These are phyloP conservation scores for Xylota sylvarum DNA, from an alignment of 2,888 invertebrate genomes.

Conservation along the genomic window DNA sequence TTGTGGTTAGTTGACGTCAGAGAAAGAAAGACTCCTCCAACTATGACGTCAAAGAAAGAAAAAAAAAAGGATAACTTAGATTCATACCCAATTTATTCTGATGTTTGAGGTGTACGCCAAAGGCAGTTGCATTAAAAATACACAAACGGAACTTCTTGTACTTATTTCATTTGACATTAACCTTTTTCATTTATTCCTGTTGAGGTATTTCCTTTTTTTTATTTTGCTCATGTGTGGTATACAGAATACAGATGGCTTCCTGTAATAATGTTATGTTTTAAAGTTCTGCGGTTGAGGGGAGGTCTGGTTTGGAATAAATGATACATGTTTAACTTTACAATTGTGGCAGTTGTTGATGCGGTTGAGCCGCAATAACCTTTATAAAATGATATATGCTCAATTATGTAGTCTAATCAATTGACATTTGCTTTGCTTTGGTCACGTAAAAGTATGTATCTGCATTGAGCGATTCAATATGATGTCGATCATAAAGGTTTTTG, in stretches of 20 bases:
- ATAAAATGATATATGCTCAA: conserved; percentile 14
- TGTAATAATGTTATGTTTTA: background rate
- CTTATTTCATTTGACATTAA: conserved; percentile 3
- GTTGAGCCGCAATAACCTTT: conserved; percentile 6
- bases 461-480: no score
- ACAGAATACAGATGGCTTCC: background rate
- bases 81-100: conserved; percentile 27
- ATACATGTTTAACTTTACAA: conserved; percentile 13
- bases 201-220: background rate
- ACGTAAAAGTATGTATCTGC: no score
- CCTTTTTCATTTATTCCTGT: background rate
- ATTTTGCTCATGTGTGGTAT: background rate
- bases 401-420: conserved; percentile 19
- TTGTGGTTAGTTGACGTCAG: background rate
- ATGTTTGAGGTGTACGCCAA: conserved; percentile 29
- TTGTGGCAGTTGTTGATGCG: conserved; percentile 1
- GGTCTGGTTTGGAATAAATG: conserved; percentile 15
- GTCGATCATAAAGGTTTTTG: no score
- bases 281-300: background rate
- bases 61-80: background rate
- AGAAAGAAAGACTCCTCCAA: background rate
- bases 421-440: background rate
- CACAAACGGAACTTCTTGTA: background rate
- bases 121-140: conserved; percentile 21
- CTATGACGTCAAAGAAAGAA: conserved; percentile 1